Evolutionary conservation across 23 tunicate species (phyloP), one percentile per base, ranked within the genome.

Genomic region (Diplosoma virens): DNA sequence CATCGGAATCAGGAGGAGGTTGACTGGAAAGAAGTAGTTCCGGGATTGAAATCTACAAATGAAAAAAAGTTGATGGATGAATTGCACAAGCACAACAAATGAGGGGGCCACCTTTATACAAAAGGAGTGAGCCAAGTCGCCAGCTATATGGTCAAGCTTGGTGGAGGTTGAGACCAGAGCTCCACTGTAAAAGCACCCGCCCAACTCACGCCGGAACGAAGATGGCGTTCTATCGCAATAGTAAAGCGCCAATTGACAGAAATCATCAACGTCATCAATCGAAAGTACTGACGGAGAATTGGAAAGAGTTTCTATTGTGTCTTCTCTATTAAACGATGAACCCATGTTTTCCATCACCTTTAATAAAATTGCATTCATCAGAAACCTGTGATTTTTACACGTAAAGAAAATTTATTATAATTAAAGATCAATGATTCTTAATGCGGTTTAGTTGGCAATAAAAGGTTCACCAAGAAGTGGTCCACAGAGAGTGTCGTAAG

Each of bases 221-320:
- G 79, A 87, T 0, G 97, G 97, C 17, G 97, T 90, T 47, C 78
- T 50, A 55, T 84, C 85, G 47, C 89, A 41, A 65, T 86, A 90
- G 47, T 90, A 90, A 32, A 71, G 47, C n/a, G 97, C 97, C 14
- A 90, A 63, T 37, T 84, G 97, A 41, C 90, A 90, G 50, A 90
- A 90, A 48, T 90, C 97, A 23, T 90, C 90, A 0, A 90, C 82
- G 69, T 90, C 97, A 14, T 69, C 90, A 32, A 52, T 54, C 18
- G 79, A 36, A 6, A 90, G 76, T 14, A 87, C 97, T 7, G 86
- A 79, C 0, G 97, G 97, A 32, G 82, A 79, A 20, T 77, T 58
- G 14, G 77, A 21, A 30, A 90, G 73, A 41, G 70, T 74, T 2
- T 73, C 59, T 18, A 80, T 60, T 32, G 73, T 82, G 47, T 84